Evolutionary conservation across 2,113 vertebrate species (phyloP), one percentile per base, ranked within the genome.

Genomic region (Ifrita kowaldi): DNA sequence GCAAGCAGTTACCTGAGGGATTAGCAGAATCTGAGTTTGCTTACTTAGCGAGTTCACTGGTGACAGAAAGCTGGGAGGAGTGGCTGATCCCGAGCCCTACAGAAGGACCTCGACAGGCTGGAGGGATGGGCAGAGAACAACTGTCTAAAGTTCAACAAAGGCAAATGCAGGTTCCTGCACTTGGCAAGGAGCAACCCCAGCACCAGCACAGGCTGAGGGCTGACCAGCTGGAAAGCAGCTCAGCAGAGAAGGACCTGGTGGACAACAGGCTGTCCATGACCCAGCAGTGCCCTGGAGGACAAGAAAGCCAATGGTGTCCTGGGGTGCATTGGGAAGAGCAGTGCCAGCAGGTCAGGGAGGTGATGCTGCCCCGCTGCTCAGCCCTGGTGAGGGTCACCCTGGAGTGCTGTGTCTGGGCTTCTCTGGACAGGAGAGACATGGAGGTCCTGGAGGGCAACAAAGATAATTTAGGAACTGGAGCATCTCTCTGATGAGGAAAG

Each of bases 51-150:
- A 12, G 7, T 27, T 69, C 49, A 8, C 18, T 69, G 33, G 35
- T 65, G 86, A 42, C 32, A 42, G 35, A 18, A 35, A 56, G 11
- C 26, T 88, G 50, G 42, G 17, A 35, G 42, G 30, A 63, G 16
- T 37, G 27, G 7, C 49, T 2, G 2, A 12, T 41, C 21, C 16
- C 0, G 1, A 53, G 33, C 46, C 27, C 42, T 49, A 42, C 21
- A 56, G 67, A 57, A 23, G 42, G 35, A 35, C 14, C 26, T 26
- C 0, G 2, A 12, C 24, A 35, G 41, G 30, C 41, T 79, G 49
- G 30, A 79, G 24, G 35, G 24, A 17, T n/a, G 41, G 30, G 30
- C 49, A 79, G 49, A 47, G n/a, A 53, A 19, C 14, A 41, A 6
- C 35, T 35, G 24, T 17, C 13, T 26, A 6, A 41, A 41, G 13